Percentiles rank a stretch among this genome's conserved stretches.
Conservation (phyloP, 2,888 invertebrate genomes). For the Parochlus steinenii region DNA sequence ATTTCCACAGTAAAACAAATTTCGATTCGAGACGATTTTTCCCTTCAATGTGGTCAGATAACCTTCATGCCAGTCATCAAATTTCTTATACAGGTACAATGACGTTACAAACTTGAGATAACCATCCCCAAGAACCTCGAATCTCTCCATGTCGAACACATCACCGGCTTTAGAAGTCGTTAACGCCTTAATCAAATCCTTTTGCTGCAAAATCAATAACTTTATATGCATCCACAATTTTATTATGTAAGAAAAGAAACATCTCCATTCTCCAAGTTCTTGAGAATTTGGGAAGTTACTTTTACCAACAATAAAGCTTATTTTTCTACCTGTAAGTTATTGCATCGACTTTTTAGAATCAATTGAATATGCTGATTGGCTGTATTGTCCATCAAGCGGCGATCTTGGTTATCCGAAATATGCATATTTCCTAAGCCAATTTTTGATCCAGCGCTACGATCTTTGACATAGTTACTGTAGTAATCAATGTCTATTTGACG, state of each 20-base stretch:
- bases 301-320: too few species aligned
- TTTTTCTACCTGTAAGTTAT: too few species aligned
- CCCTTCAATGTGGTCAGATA: conserved; percentile 50
- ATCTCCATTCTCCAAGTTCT: too few species aligned
- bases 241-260: too few species aligned
- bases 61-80: conserved; percentile 53
- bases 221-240: too few species aligned
- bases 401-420: background rate
- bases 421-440: too few species aligned
- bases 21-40: conserved; percentile 58
- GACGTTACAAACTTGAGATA: conserved; percentile 61
- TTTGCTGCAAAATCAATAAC: too few species aligned
- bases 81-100: conserved; percentile 46
- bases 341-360: too few species aligned
- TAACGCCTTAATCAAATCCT: conserved; percentile 21
- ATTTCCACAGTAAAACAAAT: conserved; percentile 59
- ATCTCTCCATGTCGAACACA: conserved; percentile 57
- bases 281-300: too few species aligned
- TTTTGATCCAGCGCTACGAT: too few species aligned
- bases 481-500: conserved; percentile 53
- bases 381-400: background rate
- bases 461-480: conserved; percentile 42
- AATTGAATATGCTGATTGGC: background rate
- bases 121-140: conserved; percentile 75
- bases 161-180: conserved; percentile 52